Conservation (phyloP, 2,888 invertebrate genomes). For the Cyclophora albipunctata region DNA sequence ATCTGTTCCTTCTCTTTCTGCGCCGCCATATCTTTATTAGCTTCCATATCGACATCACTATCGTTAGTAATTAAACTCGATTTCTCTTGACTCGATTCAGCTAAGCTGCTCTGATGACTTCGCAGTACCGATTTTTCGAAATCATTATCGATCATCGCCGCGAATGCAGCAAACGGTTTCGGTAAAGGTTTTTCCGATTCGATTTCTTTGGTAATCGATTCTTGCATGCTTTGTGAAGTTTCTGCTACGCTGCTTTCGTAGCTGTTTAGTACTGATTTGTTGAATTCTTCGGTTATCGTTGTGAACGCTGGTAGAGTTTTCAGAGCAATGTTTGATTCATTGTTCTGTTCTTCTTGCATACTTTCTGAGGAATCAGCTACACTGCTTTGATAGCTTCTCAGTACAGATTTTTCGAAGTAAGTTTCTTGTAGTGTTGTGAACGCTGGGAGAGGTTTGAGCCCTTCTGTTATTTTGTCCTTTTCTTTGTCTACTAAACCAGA, state of each 20-base stretch:
- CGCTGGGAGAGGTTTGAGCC: constrained; percentile 35
- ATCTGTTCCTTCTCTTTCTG: constrained; percentile 58
- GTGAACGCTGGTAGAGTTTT: constrained; percentile 41
- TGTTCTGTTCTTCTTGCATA: constrained; percentile 26
- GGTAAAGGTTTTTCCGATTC: constrained; percentile 18
- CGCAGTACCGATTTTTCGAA: constrained; percentile 46
- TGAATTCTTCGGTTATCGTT: constrained; percentile 42
- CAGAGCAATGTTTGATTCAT: constrained; percentile 16
- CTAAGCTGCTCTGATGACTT: constrained; percentile 42
- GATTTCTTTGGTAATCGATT: constrained; percentile 18
- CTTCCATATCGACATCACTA: constrained; percentile 49
- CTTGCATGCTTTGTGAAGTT: constrained; percentile 25
- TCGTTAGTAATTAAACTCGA: constrained; percentile 62
- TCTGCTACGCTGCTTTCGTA: constrained; percentile 41
- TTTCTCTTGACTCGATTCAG: constrained; percentile 29
- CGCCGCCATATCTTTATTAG: constrained; percentile 26
- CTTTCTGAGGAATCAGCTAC: constrained; percentile 33
- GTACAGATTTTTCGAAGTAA: constrained; percentile 44
- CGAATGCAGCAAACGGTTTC: constrained; percentile 29
- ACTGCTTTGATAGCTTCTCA: constrained; percentile 54
- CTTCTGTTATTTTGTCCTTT: constrained; percentile 27
- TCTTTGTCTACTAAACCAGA: constrained; percentile 34
- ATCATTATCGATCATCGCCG: constrained; percentile 38
- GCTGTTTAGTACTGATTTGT: constrained; percentile 48
- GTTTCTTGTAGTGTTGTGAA: constrained; percentile 48